phyloP scores from a whole-genome alignment of 2,888 invertebrate genomes.

The Pycnomerus fuliginosus region DNA sequence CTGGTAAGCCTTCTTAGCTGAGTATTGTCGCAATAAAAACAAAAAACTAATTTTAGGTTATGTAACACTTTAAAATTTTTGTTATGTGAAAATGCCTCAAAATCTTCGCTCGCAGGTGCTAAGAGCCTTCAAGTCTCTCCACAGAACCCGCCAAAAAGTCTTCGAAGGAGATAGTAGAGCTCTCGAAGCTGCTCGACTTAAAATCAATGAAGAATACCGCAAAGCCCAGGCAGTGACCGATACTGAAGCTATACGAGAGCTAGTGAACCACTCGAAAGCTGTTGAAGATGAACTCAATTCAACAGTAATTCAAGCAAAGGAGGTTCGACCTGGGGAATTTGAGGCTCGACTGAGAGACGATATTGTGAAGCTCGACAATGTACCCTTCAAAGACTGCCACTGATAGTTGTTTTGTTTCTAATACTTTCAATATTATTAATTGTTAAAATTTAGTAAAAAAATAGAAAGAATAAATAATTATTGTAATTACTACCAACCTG shows the following conservation, averaged over 20 bases:
- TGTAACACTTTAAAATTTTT: no score
- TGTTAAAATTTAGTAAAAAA: no score
- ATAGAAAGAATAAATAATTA: no score
- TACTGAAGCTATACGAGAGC: constrained; percentile 63
- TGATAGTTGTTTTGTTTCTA: no score
- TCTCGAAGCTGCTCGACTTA: constrained; percentile 62
- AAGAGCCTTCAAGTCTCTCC: constrained; percentile 69
- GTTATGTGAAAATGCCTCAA: constrained; percentile 20
- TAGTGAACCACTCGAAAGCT: constrained; percentile 66
- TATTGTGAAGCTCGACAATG: constrained; percentile 64
- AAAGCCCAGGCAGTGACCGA: constrained; percentile 66
- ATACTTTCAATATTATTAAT: no score
- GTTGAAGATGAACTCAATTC: constrained; percentile 70
- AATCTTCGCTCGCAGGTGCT: constrained; percentile 59
- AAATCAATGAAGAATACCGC: constrained; percentile 74
- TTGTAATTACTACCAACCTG: no score
- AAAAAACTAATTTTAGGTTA: no score
- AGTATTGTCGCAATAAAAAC: no score
- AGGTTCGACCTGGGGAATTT: constrained; percentile 66
- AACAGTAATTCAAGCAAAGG: constrained; percentile 71
- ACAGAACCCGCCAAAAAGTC: constrained; percentile 65
- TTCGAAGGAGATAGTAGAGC: constrained; percentile 68
- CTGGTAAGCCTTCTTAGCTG: no score
- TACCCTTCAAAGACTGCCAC: constrained; percentile 57
- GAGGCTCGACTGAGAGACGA: constrained; percentile 63